Evolutionary conservation across 2,113 vertebrate species (phyloP).

Genomic region (Lepisosteus osseus): DNA sequence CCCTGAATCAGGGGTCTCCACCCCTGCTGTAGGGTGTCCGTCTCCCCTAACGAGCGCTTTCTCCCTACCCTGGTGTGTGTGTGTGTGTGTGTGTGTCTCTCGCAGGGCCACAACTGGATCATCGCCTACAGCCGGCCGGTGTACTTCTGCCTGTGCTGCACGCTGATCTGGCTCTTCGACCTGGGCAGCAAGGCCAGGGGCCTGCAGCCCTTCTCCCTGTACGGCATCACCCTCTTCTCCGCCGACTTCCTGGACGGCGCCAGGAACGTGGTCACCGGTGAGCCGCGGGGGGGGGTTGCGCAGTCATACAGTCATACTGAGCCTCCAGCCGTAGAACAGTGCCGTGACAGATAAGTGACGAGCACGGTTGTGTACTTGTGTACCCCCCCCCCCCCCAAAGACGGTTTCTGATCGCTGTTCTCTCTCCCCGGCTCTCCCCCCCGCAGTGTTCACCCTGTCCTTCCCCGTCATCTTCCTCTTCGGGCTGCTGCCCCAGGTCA

Average conservation of each 20-base stretch:
- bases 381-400: neutral
- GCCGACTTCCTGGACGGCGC: constrained; percentile 65
- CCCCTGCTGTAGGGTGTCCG: neutral
- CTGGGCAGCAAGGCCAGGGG: constrained; percentile 54
- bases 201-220: constrained; percentile 60
- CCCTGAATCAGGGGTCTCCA: too few relatives aligned
- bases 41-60: neutral
- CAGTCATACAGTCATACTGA: too few relatives aligned
- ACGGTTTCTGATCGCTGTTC: neutral
- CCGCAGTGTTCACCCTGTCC: constrained; percentile 79
- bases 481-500: constrained; percentile 86
- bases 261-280: constrained; percentile 66
- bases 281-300: constrained; percentile 11
- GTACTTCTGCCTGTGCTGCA: constrained; percentile 71
- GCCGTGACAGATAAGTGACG: too few relatives aligned
- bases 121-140: constrained; percentile 72
- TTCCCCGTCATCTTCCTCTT: constrained; percentile 86
- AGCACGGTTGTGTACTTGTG: neutral
- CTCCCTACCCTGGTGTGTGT: neutral
- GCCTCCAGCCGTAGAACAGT: too few relatives aligned
- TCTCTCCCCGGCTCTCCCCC: neutral
- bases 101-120: constrained; percentile 74
- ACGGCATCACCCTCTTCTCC: constrained; percentile 65
- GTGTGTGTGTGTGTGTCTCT: neutral
- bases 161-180: constrained; percentile 69